Evolutionary conservation across 2,888 invertebrate species (phyloP), one percentile per base, ranked within the genome.

Genomic region (Caenorhabditis sp.): DNA sequence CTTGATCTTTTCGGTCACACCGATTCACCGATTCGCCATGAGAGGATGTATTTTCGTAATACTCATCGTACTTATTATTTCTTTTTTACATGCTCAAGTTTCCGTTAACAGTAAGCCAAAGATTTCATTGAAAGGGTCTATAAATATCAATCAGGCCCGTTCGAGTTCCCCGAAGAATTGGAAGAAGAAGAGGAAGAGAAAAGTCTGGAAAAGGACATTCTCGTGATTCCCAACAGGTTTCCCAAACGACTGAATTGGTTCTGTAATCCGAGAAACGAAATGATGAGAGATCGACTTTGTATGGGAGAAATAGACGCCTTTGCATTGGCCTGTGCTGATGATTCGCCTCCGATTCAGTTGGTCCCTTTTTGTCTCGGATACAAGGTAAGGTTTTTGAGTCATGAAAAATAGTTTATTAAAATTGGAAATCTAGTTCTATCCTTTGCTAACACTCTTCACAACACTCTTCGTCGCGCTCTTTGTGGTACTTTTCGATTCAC

Each of bases 281-380:
- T 87, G 41, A 86, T 86, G 79, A 69, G 85, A n/a, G 89, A 89
- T 79, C 87, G 89, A 14, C 70, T 89, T 44, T 89, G 89, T 68
- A 83, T 85, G 47, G 83, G 86, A 12, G 84, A 87, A 56, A 68
- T 89, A 44, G 89, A 89, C 38, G 87, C 89, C 3, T 89, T 77
- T 72, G 85, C 87, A 35, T 64, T 89, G 14, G 87, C 88, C 24
- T 89, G 89, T 84, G 87, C 88, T 35, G 87, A 87, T 56, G 86
- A 87, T 31, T 86, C 84, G 5, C 89, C 89, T n/a, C 89, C 89
- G 3, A 49, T 89, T 22, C 88, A 89, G 49, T 66, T 89, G 35
- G 88, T 88, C 1, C 89, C 89, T 14, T 89, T 89, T 56, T 89
- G 89, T 74, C 59, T 88, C n/a, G 89, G 84, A 5, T 89, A 87